Evolutionary conservation across 2,113 vertebrate genomes (phyloP).

Genomic region (Rhinoderma darwinii): DNA sequence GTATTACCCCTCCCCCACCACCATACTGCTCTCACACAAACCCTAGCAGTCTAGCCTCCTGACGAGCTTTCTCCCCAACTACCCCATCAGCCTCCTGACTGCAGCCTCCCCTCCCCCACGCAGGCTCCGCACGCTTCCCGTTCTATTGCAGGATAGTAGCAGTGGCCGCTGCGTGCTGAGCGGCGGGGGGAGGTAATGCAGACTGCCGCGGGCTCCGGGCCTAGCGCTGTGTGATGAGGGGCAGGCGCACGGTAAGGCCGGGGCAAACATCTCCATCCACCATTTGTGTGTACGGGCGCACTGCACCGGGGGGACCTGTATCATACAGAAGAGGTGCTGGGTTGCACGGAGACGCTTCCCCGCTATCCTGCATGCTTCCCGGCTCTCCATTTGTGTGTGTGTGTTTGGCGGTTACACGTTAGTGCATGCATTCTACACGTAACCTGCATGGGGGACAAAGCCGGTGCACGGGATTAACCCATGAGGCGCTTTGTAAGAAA

Average conservation of each 20-base stretch:
- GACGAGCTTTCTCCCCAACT: neutral
- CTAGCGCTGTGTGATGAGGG: conserved; percentile 55
- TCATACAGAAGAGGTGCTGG: too few species aligned
- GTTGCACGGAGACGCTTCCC: neutral
- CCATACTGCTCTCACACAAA: neutral
- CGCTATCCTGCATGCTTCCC: neutral
- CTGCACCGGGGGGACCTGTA: conserved; percentile 42
- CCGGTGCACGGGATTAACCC: conserved; percentile 35
- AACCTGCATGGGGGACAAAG: conserved; percentile 35
- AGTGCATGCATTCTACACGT: neutral
- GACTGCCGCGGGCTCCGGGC: conserved; percentile 56
- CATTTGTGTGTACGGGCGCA: neutral
- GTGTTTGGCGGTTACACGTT: neutral
- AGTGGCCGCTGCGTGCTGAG: conserved; percentile 29
- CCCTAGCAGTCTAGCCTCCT: neutral
- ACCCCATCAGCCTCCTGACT: conserved; percentile 28
- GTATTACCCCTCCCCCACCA: neutral
- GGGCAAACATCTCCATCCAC: conserved; percentile 1
- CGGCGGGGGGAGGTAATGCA: conserved; percentile 48
- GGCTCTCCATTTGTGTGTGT: neutral
- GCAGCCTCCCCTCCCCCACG: conserved; percentile 52
- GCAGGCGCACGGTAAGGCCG: conserved; percentile 32
- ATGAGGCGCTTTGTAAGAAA: neutral
- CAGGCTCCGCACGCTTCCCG: conserved; percentile 52
- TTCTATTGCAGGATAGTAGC: neutral